Base-by-base conservation (phyloP, 2,113 vertebrate species). In the Cyprinodon brontotheroides region DNA sequence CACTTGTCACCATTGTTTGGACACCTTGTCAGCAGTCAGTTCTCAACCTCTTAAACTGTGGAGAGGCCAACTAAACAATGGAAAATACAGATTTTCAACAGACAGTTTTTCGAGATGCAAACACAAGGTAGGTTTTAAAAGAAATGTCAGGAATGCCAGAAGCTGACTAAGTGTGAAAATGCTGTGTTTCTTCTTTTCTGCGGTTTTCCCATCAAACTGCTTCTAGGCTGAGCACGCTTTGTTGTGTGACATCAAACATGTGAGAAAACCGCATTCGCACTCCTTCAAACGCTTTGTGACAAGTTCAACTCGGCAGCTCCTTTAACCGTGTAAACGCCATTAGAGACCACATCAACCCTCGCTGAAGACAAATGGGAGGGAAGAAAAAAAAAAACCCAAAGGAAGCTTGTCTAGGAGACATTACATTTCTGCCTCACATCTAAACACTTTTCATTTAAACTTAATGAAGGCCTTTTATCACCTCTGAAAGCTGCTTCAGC, bases 181-280 rank as follows among this genome's bases (percentile, higher is more conserved):
- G 80, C 72, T 68, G 70, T 77, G 15, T 20, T 14, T 48, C 15
- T 14, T 48, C 15, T 14, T 48, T 48, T 70, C 76, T 84, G 81
- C 74, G 50, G 65, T 84, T 82, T 57, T 83, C 17, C 2, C 78
- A 65, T 65, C 65, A 12, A 39, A 20, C 17, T n/a, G 76, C 80
- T 85, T 65, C 65, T 68, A 80, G 80, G 63, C 82, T 71, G 73
- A 81, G 9, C 36, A 10, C 70, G 53, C 82, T 86, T 83, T 89
- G 81, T 87, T 83, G 81, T 83, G 83, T 37, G 77, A 84, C 85
- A 86, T 88, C 83, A 89, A 83, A 89, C 74, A 61, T 68, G 36
- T 4, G 7, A 70, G 81, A 65, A 76, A 73, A 65, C 70, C 2
- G 62, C 77, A 59, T 73, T 65, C 41, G 1, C 29, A 29, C 81